phyloP scores from a whole-genome alignment of 1,140 invertebrate genomes.

The Penaeus chinensis region DNA sequence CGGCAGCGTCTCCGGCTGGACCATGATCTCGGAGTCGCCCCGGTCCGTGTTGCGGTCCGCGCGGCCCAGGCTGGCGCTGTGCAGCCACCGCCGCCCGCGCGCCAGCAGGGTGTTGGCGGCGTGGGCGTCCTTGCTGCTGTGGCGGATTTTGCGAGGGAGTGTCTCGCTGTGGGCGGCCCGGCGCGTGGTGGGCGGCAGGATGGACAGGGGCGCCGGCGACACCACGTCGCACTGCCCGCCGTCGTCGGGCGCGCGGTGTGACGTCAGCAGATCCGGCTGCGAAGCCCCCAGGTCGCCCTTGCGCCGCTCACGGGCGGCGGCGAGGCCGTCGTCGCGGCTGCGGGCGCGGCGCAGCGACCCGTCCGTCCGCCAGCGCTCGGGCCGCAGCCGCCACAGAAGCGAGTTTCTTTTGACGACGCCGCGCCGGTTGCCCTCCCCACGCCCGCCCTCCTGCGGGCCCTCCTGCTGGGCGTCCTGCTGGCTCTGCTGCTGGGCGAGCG shows the following conservation, averaged over 20 bases:
- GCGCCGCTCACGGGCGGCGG: slow-evolving; percentile 35
- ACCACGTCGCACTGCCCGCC: slow-evolving; percentile 38
- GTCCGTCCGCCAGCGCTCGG: slow-evolving; percentile 44
- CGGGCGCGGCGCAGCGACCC: slow-evolving; percentile 54
- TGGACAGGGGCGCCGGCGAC: slow-evolving; percentile 56
- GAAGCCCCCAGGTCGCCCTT: slow-evolving; percentile 59
- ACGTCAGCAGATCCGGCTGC: slow-evolving; percentile 62
- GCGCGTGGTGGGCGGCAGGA: slow-evolving; percentile 59
- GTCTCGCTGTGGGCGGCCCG: slow-evolving; percentile 58
- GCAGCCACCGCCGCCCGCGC: slow-evolving; percentile 56
- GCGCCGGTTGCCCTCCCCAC: slow-evolving; percentile 14
- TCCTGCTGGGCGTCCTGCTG: neutral
- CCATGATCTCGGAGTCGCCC: slow-evolving; percentile 48
- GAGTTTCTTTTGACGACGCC: slow-evolving; percentile 43
- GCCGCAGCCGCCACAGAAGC: slow-evolving; percentile 48
- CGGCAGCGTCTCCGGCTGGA: slow-evolving; percentile 39
- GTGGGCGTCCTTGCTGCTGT: slow-evolving; percentile 49
- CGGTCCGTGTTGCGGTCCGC: slow-evolving; percentile 51
- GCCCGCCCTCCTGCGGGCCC: neutral
- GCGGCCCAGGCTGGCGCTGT: slow-evolving; percentile 52
- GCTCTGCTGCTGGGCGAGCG: neutral
- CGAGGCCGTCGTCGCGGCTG: slow-evolving; percentile 61
- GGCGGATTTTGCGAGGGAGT: slow-evolving; percentile 51
- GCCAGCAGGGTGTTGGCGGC: slow-evolving; percentile 53
- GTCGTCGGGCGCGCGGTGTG: slow-evolving; percentile 55